Base-by-base conservation (phyloP, 2,797 vertebrate genomes). In the Otolemur crassicaudatus region DNA sequence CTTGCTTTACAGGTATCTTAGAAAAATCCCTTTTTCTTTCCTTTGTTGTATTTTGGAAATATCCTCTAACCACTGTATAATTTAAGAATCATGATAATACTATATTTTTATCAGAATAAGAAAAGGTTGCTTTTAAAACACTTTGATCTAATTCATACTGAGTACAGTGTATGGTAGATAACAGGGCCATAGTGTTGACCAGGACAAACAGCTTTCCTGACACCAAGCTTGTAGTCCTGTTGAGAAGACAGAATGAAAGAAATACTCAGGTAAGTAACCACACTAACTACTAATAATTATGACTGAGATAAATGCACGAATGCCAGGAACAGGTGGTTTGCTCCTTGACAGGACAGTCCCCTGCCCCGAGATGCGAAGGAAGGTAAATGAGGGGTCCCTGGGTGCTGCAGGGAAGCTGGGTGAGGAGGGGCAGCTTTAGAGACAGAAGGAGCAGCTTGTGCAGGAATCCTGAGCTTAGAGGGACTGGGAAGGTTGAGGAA, bases 41-140 rank as follows among this genome's bases (percentile, higher is more conserved):
- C 23, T 43, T 63, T 70, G 40, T 73, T 84, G 14, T 10, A 76
- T 91, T 91, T 94, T 67, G 73, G 76, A 92, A 29, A 46, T 53
- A 61, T 72, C 63, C 37, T 77, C 14, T 95, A 87, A 93, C 23
- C 23, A 81, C 1, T 23, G 5, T 25, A 81, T 40, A 6, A 37
- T 19, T 60, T 76, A 60, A 83, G 25, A 79, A 37, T 75, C 40
- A 58, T 8, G 29, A 53, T 22, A 75, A 40, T 37, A n/a, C 80
- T 85, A n/a, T 10, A 56, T n/a, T 86, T 96, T 94, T 58, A 60
- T 80, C n/a, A 49, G 43, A 46, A 90, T 81, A 96, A 75, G 11
- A 19, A 14, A 83, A 80, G 5, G 3, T 82, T 79, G 16, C 53
- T 73, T 73, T 89, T 13, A 67, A 82, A 90, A 89, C n/a, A 16